Percentiles rank a stretch among this genome's conserved stretches.
Evolutionary conservation across 2,113 vertebrate species (phyloP).

Genomic region (Muntiacus reevesi): DNA sequence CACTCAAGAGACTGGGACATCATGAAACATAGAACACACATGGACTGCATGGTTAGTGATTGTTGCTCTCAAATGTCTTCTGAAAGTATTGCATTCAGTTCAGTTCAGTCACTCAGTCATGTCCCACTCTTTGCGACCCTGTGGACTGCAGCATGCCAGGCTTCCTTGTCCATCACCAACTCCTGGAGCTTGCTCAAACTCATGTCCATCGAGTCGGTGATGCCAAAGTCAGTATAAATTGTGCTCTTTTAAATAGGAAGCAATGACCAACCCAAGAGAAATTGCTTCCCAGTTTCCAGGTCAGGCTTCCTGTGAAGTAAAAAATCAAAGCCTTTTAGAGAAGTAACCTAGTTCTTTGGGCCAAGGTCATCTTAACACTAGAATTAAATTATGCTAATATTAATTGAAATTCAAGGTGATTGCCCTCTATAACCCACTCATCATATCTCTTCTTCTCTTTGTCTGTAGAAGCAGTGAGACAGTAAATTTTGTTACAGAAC

Average conservation of each 20-base stretch:
- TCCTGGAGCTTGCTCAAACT: not conserved
- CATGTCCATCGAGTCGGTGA: not conserved
- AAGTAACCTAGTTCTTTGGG: not conserved
- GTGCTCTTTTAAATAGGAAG: not conserved
- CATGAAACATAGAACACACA: not conserved
- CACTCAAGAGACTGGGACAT: not conserved
- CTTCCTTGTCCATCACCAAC: not conserved
- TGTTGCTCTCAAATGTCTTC: not conserved
- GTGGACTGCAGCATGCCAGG: not conserved
- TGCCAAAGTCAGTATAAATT: not conserved
- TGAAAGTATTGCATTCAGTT: not conserved
- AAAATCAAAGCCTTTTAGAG: conserved; percentile 26
- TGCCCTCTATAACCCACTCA: not conserved
- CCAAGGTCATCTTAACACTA: not conserved
- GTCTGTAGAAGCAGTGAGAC: not conserved
- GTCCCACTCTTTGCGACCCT: not conserved
- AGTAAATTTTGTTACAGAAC: not conserved
- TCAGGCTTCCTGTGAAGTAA: not conserved
- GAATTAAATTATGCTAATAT: conserved; percentile 32
- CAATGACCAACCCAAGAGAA: not conserved
- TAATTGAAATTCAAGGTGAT: conserved; percentile 22
- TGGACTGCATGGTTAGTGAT: not conserved
- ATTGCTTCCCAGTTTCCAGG: not conserved
- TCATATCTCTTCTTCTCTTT: not conserved
- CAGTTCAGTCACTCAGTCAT: not conserved